Base-by-base conservation (phyloP, 2,888 invertebrate species). In the Lymantria monacha region DNA sequence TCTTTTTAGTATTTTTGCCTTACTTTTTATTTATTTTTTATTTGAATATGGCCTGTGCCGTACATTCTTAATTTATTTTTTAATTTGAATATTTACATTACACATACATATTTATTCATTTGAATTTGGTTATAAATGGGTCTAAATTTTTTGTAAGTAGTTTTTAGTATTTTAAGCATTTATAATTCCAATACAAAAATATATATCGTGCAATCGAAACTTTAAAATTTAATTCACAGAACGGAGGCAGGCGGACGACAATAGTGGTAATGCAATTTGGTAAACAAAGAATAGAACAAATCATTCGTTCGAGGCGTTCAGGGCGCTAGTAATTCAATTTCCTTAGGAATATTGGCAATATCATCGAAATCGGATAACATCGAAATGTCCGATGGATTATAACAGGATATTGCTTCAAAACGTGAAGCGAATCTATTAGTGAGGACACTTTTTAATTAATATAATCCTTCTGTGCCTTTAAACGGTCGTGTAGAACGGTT, bases 381-480 rank as follows among this genome's bases (percentile, higher is more conserved):
- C 70, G 61, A 69, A 79, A 74, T 72, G 72, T 66, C 70, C 72
- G 66, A 61, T 66, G 67, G n/a, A n/a, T 67, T 69, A 61, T 76
- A 72, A 74, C 76, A 70, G 72, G 70, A 74, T 77, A 80, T 81
- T 75, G 72, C 69, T 58, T 59, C 57, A 66, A 69, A 71, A 69
- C 72, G 73, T 70, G 70, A 62, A 57, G 69, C 66, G 73, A 71
- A 71, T 79, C 72, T 74, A 74, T 81, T 78, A 74, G 66, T 69
- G 59, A 57, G 67, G 62, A 53, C 60, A 62, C 70, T 76, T 81
- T 74, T 80, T 80, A 83, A 82, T 83, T 83, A 81, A 79, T 66
- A 69, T 65, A 56, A 66, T 62, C 60, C 66, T 58, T 66, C 52
- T 55, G 56, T 57, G 59, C 57, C 49, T 55, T 44, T 55, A 65